A percentile compares a stretch with the other conserved stretches of the same genome.
Evolutionary conservation across 2,888 invertebrate species (phyloP).

Genomic region (Isoperla grammatica): DNA sequence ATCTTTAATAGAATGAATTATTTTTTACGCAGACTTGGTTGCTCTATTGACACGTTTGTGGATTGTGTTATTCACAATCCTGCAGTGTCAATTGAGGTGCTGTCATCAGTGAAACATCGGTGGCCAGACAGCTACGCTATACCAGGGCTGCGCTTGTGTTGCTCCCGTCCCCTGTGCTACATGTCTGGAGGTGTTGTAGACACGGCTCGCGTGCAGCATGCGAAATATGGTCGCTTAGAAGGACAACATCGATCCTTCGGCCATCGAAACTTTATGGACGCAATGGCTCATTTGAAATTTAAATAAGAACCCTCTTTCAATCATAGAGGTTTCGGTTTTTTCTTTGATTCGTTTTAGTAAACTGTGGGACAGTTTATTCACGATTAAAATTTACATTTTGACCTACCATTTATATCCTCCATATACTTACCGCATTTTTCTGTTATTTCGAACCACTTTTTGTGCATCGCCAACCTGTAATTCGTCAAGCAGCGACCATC

Average conservation of each 20-base stretch:
- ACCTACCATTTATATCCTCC: conserved; percentile 1
- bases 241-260: not conserved
- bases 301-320: conserved; percentile 6
- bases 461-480: conserved; percentile 2
- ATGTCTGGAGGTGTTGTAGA: no score
- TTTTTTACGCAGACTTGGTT: no score
- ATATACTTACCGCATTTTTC: conserved; percentile 10
- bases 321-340: not conserved
- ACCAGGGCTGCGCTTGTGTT: no score
- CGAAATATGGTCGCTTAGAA: not conserved
- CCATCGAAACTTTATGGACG: not conserved
- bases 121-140: no score
- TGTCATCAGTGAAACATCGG: no score
- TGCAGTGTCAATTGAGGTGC: no score
- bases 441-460: not conserved
- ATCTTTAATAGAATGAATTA: no score
- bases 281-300: conserved; percentile 4
- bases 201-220: not conserved
- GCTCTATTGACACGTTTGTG: no score
- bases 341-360: conserved; percentile 1
- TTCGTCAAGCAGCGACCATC: not conserved
- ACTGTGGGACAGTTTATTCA: conserved; percentile 18
- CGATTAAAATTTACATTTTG: conserved; percentile 10
- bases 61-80: no score
- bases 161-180: no score